A percentile compares a stretch with the other conserved stretches of the same genome.
These are phyloP conservation scores for Probosciger aterrimus DNA, from an alignment of 2,113 vertebrate species.

Conservation along the genomic window DNA sequence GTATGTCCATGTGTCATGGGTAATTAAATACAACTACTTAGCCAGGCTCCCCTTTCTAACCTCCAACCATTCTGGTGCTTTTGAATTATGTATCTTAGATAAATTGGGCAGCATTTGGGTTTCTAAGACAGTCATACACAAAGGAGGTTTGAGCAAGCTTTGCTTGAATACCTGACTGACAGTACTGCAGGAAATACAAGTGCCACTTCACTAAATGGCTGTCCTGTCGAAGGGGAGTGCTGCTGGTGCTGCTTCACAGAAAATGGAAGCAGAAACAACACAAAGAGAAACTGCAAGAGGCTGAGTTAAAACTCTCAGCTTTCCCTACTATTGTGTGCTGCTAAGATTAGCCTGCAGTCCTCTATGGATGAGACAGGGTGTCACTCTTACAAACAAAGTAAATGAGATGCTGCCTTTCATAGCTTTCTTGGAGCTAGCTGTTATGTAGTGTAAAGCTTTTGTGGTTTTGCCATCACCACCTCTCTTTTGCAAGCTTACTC, in stretches of 20 bases:
- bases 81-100: background rate
- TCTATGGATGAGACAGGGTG: background rate
- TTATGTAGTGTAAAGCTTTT: background rate
- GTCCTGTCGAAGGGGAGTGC: background rate
- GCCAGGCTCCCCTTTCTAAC: background rate
- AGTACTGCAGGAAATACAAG: background rate
- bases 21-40: background rate
- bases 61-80: background rate
- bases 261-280: background rate
- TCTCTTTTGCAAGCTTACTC: background rate
- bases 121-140: background rate
- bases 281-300: background rate
- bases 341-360: background rate
- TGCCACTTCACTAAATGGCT: background rate
- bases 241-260: background rate
- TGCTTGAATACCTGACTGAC: background rate
- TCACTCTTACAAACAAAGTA: background rate
- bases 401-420: background rate
- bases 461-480: fast-evolving
- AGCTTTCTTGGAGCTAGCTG: background rate
- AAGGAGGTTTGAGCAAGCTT: background rate
- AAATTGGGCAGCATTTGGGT: background rate
- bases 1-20: background rate
- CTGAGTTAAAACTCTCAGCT: background rate
- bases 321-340: background rate